Base-by-base conservation (phyloP, 2,888 invertebrate species). In the Physocephala rufipes region DNA sequence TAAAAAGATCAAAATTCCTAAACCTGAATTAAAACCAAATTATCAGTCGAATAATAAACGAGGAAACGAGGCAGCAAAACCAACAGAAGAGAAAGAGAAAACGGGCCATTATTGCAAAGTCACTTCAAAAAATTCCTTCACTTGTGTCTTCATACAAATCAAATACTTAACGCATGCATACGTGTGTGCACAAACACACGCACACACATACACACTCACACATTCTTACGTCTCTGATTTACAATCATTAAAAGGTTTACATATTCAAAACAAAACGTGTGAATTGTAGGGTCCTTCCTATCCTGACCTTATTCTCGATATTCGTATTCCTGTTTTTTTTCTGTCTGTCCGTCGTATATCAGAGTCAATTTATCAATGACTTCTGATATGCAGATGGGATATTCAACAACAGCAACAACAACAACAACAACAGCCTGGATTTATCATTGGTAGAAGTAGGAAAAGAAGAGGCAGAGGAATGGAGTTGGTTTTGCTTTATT, bases 291-390 rank as follows among this genome's bases (percentile, higher is more conserved):
- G 36, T 49, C 19, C 49, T n/a, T 19, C 16, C 15, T 15, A 45
- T 45, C 45, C 49, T 19, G 49, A 49, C 49, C n/a, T n/a, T 49
- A 19, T n/a, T 12, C 49, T 12, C 5, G 19, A 19, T n/a, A 19
- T 2, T 5, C 12, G 12, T 55, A 1, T 24, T 55, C 0, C 2
- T 19, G 21, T 55, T 3, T 58, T 19, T 59, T 73, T 30, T 70
- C 26, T 68, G 49, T 71, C 61, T 53, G 53, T 51, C 63, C 49
- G 47, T 67, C 70, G 49, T 70, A 67, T 69, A 71, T 74, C 74
- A 74, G 61, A 74, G 74, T 74, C 71, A 74, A 73, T 74, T 74
- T 74, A 73, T 73, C 73, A 74, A 64, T 67, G 62, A 64, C 67
- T 63, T 21, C 26, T 59, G 67, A 65, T 70, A 53, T 65, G 47